Percentiles rank a stretch among this genome's conserved stretches.
These are phyloP conservation scores for Melipona bicolor DNA, from an alignment of 2,888 invertebrate genomes.

Conservation along the genomic window DNA sequence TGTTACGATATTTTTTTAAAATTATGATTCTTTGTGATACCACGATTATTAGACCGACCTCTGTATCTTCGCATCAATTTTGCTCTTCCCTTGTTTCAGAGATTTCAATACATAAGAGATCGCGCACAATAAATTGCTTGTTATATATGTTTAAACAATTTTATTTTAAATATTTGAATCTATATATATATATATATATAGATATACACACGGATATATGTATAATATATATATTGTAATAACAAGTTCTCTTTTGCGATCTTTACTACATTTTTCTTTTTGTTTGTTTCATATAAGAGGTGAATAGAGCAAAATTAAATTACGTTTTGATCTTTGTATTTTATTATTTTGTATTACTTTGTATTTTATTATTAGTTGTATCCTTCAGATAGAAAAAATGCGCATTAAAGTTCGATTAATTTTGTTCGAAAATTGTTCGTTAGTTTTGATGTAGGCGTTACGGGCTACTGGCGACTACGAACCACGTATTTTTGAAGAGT, in stretches of 20 bases:
- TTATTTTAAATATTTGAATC: not conserved
- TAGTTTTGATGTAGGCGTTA: constrained; percentile 25
- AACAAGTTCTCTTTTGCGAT: constrained; percentile 29
- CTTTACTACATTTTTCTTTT: constrained; percentile 5
- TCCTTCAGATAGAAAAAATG: constrained; percentile 52
- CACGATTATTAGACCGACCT: constrained; percentile 14
- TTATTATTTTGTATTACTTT: not conserved
- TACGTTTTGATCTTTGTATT: constrained; percentile 12
- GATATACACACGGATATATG: not conserved
- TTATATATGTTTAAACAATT: not conserved
- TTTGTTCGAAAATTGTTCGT: constrained; percentile 27
- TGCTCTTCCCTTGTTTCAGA: constrained; percentile 1
- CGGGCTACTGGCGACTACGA: constrained; percentile 37
- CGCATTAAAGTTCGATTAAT: constrained; percentile 43
- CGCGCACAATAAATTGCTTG: constrained; percentile 26
- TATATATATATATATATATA: not conserved
- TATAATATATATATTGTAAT: not conserved
- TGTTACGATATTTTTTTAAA: constrained; percentile 30
- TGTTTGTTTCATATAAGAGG: constrained; percentile 11
- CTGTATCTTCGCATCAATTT: constrained; percentile 26
- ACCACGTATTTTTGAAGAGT: constrained; percentile 23
- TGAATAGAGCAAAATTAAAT: constrained; percentile 8
- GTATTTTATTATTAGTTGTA: not conserved
- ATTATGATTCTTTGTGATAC: constrained; percentile 36
- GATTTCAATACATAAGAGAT: constrained; percentile 11